Conservation (phyloP, 2,797 vertebrate genomes). For the Gallirallus australis region DNA sequence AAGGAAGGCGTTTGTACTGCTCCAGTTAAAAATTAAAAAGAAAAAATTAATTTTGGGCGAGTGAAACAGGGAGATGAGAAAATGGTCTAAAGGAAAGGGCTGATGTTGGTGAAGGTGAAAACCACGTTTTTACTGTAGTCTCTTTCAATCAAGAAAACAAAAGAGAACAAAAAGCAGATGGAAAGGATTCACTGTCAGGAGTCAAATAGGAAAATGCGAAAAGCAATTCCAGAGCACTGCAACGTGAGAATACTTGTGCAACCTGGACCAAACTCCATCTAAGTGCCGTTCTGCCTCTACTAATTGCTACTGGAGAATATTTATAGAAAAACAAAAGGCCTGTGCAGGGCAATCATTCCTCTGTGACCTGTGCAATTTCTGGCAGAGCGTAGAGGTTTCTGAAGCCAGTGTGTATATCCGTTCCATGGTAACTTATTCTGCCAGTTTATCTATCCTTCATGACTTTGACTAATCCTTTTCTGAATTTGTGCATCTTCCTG, state of each 20-base stretch:
- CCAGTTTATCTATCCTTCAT: background rate
- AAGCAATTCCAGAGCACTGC: background rate
- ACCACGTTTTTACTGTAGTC: background rate
- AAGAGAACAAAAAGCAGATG: background rate
- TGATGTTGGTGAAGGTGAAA: background rate
- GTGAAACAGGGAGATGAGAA: background rate
- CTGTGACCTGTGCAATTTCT: background rate
- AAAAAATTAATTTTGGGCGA: background rate
- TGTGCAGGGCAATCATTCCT: background rate
- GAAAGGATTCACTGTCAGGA: background rate
- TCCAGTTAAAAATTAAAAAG: background rate
- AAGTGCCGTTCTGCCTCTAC: background rate
- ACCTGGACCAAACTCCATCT: background rate
- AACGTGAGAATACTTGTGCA: background rate
- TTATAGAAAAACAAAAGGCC: background rate
- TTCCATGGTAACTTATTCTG: background rate
- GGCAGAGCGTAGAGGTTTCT: background rate
- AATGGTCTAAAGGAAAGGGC: background rate
- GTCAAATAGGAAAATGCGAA: background rate
- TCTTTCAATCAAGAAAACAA: background rate
- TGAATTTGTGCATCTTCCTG: background rate
- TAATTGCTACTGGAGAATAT: background rate
- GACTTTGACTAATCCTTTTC: background rate
- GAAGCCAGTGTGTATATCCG: background rate
- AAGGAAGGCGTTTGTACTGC: background rate